Evolutionary conservation across 2,797 vertebrate genomes (phyloP).

Genomic region (Otolemur crassicaudatus): DNA sequence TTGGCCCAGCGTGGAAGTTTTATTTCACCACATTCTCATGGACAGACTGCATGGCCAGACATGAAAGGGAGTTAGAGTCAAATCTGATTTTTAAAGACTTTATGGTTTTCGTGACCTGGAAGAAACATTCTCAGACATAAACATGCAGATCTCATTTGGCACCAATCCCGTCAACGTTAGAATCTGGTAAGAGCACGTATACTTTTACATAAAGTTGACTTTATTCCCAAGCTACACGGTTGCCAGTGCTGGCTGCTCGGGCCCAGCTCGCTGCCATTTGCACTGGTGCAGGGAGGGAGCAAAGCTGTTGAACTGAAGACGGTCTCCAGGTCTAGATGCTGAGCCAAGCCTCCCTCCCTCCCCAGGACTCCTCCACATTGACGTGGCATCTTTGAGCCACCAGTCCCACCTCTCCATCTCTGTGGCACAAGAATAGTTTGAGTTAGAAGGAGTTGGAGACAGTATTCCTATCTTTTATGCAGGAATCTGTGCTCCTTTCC

Average conservation of each 20-base stretch:
- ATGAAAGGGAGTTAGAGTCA: background rate
- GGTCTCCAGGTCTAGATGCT: background rate
- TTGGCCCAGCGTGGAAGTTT: background rate
- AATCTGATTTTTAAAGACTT: conserved; percentile 4
- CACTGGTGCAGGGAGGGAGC: background rate
- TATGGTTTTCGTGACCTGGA: background rate
- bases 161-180: background rate
- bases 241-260: background rate
- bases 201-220: background rate
- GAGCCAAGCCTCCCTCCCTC: background rate
- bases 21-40: background rate
- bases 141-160: background rate
- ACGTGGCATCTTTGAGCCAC: background rate
- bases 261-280: background rate
- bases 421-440: background rate
- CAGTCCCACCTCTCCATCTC: background rate
- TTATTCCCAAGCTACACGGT: background rate
- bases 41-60: background rate
- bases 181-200: background rate
- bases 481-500: background rate
- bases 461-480: background rate
- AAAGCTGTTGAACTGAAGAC: background rate
- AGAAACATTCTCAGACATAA: background rate
- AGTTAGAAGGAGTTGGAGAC: background rate
- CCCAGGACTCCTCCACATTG: background rate